These are phyloP conservation scores for Poecilia gillii DNA, from an alignment of 2,797 vertebrate genomes.

Conservation along the genomic window DNA sequence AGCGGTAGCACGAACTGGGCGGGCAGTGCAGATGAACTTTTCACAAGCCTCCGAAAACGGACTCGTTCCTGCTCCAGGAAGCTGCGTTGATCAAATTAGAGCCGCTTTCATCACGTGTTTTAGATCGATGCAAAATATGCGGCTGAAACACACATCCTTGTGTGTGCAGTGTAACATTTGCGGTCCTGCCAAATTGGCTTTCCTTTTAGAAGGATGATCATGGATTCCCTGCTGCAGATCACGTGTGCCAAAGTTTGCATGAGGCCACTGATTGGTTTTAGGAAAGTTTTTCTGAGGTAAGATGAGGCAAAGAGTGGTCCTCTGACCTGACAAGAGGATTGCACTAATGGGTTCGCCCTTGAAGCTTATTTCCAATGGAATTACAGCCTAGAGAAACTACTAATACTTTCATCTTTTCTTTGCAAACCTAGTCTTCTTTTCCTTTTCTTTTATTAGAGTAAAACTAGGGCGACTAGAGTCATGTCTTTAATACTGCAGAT, in stretches of 20 bases:
- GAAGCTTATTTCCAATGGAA: constrained; percentile 17
- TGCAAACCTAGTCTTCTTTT: neutral
- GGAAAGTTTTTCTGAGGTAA: constrained; percentile 27
- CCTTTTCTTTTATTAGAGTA: neutral
- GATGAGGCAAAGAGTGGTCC: constrained; percentile 20
- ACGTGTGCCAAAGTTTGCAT: constrained; percentile 29
- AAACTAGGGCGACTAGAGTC: neutral
- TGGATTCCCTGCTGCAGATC: constrained; percentile 9
- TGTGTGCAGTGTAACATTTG: constrained; percentile 19
- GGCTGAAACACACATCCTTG: constrained; percentile 16
- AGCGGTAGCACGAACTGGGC: neutral
- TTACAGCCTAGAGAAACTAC: neutral
- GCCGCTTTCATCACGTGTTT: neutral
- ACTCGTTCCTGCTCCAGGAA: neutral
- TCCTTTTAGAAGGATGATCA: constrained; percentile 22
- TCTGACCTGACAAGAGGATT: constrained; percentile 22
- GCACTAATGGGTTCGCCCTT: constrained; percentile 4
- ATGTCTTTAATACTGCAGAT: neutral
- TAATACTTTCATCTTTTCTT: neutral
- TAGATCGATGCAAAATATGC: neutral
- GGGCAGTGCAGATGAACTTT: neutral
- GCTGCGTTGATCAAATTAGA: neutral
- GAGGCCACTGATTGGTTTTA: constrained; percentile 28
- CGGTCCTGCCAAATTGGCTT: constrained; percentile 32
- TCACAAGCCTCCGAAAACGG: neutral